These are phyloP conservation scores for Leuciscus idus DNA, from an alignment of 2,113 vertebrate genomes.

Conservation along the genomic window DNA sequence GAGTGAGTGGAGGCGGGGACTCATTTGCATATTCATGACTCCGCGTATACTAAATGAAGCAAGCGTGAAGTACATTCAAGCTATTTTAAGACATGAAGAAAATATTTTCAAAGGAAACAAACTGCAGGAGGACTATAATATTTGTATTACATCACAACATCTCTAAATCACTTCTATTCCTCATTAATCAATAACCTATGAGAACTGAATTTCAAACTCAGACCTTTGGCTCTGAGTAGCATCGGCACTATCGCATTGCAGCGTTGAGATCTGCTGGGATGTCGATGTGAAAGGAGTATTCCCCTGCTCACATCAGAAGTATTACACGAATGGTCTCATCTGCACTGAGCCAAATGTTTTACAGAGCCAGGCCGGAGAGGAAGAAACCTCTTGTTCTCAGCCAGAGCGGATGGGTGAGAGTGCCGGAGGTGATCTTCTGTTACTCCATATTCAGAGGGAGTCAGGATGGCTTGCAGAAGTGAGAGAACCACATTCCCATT, in stretches of 20 bases:
- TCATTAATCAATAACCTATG: neutral
- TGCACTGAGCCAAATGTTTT: slow-evolving; percentile 38
- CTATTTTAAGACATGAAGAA: no score
- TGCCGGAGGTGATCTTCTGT: slow-evolving; percentile 38
- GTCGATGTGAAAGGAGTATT: neutral
- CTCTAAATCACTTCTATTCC: neutral
- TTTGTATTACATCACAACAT: neutral
- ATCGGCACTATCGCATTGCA: slow-evolving; percentile 18
- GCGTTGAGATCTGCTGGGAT: neutral
- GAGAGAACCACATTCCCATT: neutral
- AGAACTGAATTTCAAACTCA: neutral
- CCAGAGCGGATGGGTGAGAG: slow-evolving; percentile 8
- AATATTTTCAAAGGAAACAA: no score
- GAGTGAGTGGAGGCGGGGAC: no score
- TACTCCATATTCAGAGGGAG: slow-evolving; percentile 11
- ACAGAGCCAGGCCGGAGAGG: slow-evolving; percentile 7
- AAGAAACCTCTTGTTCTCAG: slow-evolving; percentile 12
- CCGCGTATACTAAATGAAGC: no score
- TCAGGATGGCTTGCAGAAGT: neutral
- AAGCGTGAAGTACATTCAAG: no score
- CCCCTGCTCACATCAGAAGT: slow-evolving; percentile 2
- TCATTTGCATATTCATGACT: no score
- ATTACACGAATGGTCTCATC: slow-evolving; percentile 2
- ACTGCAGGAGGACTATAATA: no score
- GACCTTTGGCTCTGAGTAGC: neutral